Evolutionary conservation across 1,140 invertebrate species (phyloP), one percentile per base, ranked within the genome.

Genomic region (Centruroides sculpturatus): DNA sequence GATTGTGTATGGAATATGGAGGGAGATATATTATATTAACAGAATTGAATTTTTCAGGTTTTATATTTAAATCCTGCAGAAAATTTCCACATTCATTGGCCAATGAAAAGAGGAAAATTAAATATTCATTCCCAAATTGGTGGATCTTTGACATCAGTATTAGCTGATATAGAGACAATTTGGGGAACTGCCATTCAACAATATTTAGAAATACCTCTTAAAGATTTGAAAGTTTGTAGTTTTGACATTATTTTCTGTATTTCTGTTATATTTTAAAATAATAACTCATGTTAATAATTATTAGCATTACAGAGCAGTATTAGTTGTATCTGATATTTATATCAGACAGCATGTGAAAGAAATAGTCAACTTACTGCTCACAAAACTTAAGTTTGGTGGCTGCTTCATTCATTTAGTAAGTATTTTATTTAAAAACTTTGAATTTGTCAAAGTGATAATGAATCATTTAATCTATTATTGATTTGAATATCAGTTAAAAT

Each of bases 311-410:
- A 82, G 85, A 72, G 91, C 85, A 54, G 87, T 96, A 1, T 76
- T 96, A 3, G 79, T 97, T 54, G 84, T 96, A 67, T 88, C 92
- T 47, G 92, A 94, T 77, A 85, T 94, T 67, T 96, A 92, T 73
- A 87, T 88, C 66, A 80, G 91, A 59, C 83, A 82, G 12, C 86
- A 93, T 76, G 77, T 96, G 35, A 89, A 89, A 70, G 87, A 90
- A 76, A 72, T 94, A 47, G 87, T 85, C 66, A 85, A 84, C 9
- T 71, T 98, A 34, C 74, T 96, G 60, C 71, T 97, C 4, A 82
- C 80, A 66, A 83, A 84, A 58, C 81, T 98, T 61, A 88, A 89
- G 35, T 97, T 98, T 76, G 84, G 84, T 46, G 83, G 85, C n/a
- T 92, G 87, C 72, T 92, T 96, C 73, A 75, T 96, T 13, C 75